These are phyloP conservation scores for Dasyprocta punctata DNA, from an alignment of 2,113 vertebrate genomes.

Conservation along the genomic window DNA sequence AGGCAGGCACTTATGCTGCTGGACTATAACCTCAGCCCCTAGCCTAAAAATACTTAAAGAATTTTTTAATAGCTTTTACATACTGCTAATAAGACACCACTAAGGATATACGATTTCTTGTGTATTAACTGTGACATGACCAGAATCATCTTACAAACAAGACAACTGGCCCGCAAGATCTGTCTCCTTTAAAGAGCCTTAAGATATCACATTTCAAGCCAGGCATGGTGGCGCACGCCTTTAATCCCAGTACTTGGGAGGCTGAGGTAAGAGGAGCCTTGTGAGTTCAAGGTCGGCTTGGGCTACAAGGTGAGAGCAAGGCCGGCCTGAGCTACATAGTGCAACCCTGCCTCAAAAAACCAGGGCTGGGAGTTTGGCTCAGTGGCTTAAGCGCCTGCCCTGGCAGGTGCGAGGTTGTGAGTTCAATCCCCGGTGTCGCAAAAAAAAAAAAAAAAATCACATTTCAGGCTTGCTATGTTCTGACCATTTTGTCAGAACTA, in stretches of 20 bases:
- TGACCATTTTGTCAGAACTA: not conserved
- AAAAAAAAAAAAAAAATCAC: no score
- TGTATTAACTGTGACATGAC: not conserved
- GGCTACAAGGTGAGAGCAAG: no score
- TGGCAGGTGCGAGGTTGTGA: no score
- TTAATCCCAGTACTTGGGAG: no score
- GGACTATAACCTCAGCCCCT: not conserved
- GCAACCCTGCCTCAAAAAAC: no score
- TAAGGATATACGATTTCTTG: not conserved
- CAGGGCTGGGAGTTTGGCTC: no score
- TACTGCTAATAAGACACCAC: not conserved
- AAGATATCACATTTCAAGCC: not conserved
- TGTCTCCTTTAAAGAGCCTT: not conserved
- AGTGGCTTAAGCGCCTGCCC: no score
- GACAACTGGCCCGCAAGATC: not conserved
- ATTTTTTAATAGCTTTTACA: not conserved
- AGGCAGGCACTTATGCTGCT: not conserved
- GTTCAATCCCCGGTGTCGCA: no score
- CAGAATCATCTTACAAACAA: not conserved
- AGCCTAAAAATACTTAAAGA: not conserved
- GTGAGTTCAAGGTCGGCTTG: no score
- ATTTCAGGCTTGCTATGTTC: not conserved
- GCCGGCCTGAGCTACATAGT: no score
- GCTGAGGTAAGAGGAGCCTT: no score
- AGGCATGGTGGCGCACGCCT: no score